phyloP scores from a whole-genome alignment of 2,888 invertebrate species.

The Pherbina coryleti region DNA sequence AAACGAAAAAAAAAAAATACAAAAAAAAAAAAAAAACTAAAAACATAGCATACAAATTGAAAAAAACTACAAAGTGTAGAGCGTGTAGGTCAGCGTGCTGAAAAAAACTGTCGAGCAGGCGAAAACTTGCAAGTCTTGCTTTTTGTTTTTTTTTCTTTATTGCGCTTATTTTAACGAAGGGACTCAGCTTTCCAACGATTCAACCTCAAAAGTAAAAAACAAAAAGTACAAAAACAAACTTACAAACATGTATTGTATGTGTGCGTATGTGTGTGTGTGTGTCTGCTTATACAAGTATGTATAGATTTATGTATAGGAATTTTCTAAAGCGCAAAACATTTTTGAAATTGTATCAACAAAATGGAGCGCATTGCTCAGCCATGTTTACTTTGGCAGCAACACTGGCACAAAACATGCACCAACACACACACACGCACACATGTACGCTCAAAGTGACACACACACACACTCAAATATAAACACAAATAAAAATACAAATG shows the following conservation, averaged over 20 bases:
- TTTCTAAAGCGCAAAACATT: conserved; percentile 35
- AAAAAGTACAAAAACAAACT: neutral
- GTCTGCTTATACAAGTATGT: conserved; percentile 26
- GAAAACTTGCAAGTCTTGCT: conserved; percentile 5
- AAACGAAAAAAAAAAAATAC: neutral
- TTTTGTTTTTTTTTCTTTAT: neutral
- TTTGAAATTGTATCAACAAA: conserved; percentile 26
- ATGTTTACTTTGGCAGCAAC: conserved; percentile 17
- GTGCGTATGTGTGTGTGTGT: conserved; percentile 23
- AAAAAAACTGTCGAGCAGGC: conserved; percentile 8
- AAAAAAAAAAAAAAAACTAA: neutral
- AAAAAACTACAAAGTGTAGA: neutral
- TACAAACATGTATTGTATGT: conserved; percentile 20
- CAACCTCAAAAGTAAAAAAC: neutral
- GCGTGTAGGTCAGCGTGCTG: neutral
- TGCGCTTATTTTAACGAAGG: neutral
- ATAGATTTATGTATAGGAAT: conserved; percentile 26
- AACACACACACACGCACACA: neutral
- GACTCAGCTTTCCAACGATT: neutral
- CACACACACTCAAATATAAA: neutral
- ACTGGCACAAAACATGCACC: conserved; percentile 10
- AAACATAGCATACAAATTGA: neutral
- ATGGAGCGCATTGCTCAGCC: conserved; percentile 5
- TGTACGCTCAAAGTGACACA: neutral
- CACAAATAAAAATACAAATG: too few relatives aligned